Conservation (phyloP, 2,797 vertebrate genomes). For the Urophycis tenuis region DNA sequence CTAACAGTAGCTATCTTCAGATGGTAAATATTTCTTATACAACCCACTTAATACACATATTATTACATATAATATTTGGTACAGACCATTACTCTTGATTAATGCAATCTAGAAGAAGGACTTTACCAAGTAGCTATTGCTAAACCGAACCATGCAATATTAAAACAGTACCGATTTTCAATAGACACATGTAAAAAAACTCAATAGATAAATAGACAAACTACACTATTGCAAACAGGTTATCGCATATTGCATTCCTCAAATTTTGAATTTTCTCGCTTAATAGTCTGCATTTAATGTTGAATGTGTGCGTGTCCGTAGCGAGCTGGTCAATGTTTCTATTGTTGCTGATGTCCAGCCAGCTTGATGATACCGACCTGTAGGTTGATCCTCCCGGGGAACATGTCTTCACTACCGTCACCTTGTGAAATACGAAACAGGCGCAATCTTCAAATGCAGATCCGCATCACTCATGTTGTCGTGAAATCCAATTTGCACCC, state of each 20-base stretch:
- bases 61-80: too few species aligned
- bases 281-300: neutral
- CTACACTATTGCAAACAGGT: neutral
- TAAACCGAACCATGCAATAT: neutral
- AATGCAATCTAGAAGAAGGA: neutral
- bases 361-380: constrained; percentile 55
- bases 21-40: neutral
- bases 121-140: neutral
- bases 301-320: neutral
- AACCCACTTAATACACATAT: neutral
- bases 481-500: constrained; percentile 17
- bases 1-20: neutral
- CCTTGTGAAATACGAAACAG: constrained; percentile 8
- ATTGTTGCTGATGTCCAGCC: constrained; percentile 1
- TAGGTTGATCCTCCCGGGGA: constrained; percentile 36
- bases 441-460: constrained; percentile 29
- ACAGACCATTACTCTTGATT: neutral
- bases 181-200: neutral
- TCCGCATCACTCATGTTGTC: constrained; percentile 15
- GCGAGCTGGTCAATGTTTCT: neutral
- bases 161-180: neutral
- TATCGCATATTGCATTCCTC: neutral
- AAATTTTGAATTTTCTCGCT: neutral
- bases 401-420: neutral
- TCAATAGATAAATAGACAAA: neutral